phyloP scores from a whole-genome alignment of 2,797 vertebrate species.

The Toxotes lorentzi region DNA sequence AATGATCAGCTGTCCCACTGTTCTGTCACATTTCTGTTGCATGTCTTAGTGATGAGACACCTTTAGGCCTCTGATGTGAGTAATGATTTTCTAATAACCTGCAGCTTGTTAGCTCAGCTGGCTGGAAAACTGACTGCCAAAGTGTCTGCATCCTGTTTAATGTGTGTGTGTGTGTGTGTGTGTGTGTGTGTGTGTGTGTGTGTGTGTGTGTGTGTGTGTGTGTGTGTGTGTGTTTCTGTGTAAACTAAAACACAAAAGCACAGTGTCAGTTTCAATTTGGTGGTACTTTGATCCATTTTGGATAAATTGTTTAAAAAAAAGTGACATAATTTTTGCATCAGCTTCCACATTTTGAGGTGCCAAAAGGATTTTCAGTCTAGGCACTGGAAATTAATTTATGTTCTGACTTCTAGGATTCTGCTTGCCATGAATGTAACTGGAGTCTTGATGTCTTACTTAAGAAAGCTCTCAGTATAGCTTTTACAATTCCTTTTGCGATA shows the following conservation, averaged over 20 bases:
- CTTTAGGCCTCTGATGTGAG: conserved; percentile 53
- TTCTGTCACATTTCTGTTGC: conserved; percentile 50
- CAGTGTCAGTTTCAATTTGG: conserved; percentile 63
- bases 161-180: conserved; percentile 37
- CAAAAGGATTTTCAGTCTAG: conserved; percentile 45
- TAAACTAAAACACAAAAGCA: conserved; percentile 53
- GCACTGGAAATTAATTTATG: conserved; percentile 7
- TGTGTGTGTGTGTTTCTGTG: not conserved
- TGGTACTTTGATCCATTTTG: conserved; percentile 64
- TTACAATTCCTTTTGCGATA: conserved; percentile 14
- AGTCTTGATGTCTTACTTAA: conserved; percentile 44
- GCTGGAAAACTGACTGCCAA: conserved; percentile 59
- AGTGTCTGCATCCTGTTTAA: conserved; percentile 55
- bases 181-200: conserved; percentile 4
- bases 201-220: conserved; percentile 26
- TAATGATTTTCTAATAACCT: conserved; percentile 74
- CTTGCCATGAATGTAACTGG: conserved; percentile 19
- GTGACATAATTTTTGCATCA: conserved; percentile 63
- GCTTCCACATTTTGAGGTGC: conserved; percentile 49
- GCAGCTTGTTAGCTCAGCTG: conserved; percentile 73
- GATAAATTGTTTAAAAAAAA: conserved; percentile 46
- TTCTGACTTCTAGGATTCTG: conserved; percentile 39
- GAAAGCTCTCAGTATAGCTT: conserved; percentile 4
- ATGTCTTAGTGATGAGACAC: conserved; percentile 49
- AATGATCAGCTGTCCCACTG: conserved; percentile 44